Percentiles rank a stretch among this genome's conserved stretches.
Evolutionary conservation across 2,797 vertebrate species (phyloP).

Genomic region (Diplodus puntazzo): DNA sequence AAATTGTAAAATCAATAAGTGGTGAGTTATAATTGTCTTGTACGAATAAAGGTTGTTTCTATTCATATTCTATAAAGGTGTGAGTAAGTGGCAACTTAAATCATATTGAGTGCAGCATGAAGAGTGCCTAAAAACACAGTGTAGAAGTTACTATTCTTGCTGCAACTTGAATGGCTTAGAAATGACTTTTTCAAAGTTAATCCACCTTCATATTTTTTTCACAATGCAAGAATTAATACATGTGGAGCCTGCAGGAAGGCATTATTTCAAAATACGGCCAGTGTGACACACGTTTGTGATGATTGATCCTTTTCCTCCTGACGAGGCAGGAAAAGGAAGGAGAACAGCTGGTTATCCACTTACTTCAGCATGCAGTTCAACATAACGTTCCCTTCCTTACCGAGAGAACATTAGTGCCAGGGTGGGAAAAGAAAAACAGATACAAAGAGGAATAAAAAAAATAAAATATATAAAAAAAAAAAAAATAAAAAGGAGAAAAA

Average conservation of each 20-base stretch:
- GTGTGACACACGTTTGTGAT: background rate
- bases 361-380: conserved; percentile 22
- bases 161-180: background rate
- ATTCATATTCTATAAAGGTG: background rate
- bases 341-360: conserved; percentile 1
- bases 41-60: background rate
- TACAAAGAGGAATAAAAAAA: background rate
- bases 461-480: background rate
- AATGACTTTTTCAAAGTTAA: background rate
- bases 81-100: background rate
- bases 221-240: background rate
- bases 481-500: background rate
- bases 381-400: conserved; percentile 10
- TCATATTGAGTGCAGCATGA: background rate
- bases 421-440: background rate
- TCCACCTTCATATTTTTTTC: background rate
- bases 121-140: background rate
- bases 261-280: background rate
- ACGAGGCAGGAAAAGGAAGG: background rate
- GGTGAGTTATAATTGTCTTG: background rate
- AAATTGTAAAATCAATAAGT: background rate
- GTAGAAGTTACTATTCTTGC: too few relatives aligned
- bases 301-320: background rate
- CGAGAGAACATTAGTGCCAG: conserved; percentile 32
- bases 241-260: background rate